Conservation (phyloP, 2,888 invertebrate genomes). For the Tanytarsus gracilentus region DNA sequence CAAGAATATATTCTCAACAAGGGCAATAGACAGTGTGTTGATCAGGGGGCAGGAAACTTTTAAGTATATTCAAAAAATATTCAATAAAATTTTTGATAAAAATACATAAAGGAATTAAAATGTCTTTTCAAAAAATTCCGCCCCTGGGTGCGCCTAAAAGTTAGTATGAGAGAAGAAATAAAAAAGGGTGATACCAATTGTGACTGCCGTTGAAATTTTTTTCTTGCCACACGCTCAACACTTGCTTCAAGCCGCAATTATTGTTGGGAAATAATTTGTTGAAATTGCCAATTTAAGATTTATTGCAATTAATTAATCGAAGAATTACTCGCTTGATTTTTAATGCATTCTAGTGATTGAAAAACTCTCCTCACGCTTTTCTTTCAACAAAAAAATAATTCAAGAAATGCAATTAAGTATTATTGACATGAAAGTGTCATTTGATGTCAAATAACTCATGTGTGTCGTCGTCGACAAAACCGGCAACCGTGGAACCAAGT, state of each 20-base stretch:
- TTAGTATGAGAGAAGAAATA: too few relatives aligned
- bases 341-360: too few relatives aligned
- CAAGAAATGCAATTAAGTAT: neutral
- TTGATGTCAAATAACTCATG: neutral
- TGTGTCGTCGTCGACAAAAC: constrained; percentile 18
- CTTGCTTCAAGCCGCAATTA: too few relatives aligned
- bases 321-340: neutral
- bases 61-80: too few relatives aligned
- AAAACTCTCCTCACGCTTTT: neutral
- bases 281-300: neutral
- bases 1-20: neutral
- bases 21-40: too few relatives aligned
- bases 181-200: too few relatives aligned
- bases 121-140: too few relatives aligned
- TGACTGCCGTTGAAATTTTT: neutral
- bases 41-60: too few relatives aligned
- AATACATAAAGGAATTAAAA: too few relatives aligned
- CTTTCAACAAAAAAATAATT: neutral
- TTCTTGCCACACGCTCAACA: neutral
- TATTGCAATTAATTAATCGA: neutral
- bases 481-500: neutral
- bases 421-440: neutral
- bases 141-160: too few relatives aligned
- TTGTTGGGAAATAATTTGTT: neutral
- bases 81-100: too few relatives aligned